Conservation (phyloP, 30 jellyfish, hydroid and myxozoan genomes). For the Calvadosia cruxmelitensis region DNA sequence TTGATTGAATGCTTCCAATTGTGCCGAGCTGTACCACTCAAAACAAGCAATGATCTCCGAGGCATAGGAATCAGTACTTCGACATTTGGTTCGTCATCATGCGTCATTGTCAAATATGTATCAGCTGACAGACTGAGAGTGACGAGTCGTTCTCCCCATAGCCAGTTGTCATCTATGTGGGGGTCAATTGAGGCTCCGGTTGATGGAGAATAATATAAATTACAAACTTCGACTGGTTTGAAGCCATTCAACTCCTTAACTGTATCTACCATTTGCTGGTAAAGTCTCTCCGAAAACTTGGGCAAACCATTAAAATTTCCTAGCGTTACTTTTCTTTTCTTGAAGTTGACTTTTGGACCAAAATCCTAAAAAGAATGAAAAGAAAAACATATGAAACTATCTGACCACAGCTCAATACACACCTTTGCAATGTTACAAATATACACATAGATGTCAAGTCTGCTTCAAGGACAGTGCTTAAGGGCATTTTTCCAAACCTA, state of each 20-base stretch:
- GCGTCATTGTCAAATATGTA: slow-evolving; percentile 49
- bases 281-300: slow-evolving; percentile 21
- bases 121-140: slow-evolving; percentile 48
- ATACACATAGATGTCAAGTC: too few species aligned
- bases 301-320: slow-evolving; percentile 85
- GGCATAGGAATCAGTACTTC: slow-evolving; percentile 69
- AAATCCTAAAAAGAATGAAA: slow-evolving; percentile 54
- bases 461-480: too few species aligned
- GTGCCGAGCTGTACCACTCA: slow-evolving; percentile 66
- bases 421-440: too few species aligned
- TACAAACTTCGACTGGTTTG: slow-evolving; percentile 88
- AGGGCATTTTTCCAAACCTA: not conserved
- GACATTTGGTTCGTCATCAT: slow-evolving; percentile 9
- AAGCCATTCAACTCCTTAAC: slow-evolving; percentile 17
- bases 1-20: slow-evolving; percentile 70
- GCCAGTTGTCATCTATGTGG: slow-evolving; percentile 89
- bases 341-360: slow-evolving; percentile 97
- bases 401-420: not conserved
- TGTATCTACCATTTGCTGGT: slow-evolving; percentile 15
- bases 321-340: slow-evolving; percentile 46
- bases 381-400: not conserved
- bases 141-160: slow-evolving; percentile 97
- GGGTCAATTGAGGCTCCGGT: slow-evolving; percentile 98
- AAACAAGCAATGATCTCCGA: slow-evolving; percentile 46
- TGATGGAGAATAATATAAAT: slow-evolving; percentile 53